Base-by-base conservation (phyloP, 2,113 vertebrate species). In the Gymnocephalus cernua region DNA sequence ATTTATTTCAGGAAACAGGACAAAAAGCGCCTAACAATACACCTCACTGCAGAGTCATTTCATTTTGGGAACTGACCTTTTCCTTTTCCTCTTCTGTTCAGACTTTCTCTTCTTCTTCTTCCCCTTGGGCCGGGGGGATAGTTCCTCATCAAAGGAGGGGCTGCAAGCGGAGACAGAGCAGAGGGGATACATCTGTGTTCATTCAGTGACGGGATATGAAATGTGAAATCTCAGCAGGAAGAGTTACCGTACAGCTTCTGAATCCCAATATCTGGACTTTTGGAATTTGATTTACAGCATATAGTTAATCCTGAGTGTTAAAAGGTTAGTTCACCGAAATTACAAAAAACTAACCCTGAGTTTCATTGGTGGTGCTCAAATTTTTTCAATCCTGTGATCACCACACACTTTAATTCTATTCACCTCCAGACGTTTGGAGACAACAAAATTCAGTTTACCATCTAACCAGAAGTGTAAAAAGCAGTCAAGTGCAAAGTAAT, bases 61-160 rank as follows among this genome's bases (percentile, higher is more conserved):
- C 48, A 58, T 41, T 79, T 73, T 41, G 21, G 56, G 3, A 53
- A 75, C 95, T 90, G 69, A 97, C 98, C 98, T 97, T 91, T 96
- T 95, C 86, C 97, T 94, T 85, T 96, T 97, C 90, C 96, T 97
- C 93, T 97, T 99, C 86, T 95, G 95, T 25, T 95, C 76, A 0
- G 96, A 95, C 53, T 98, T 99, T 93, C 98, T 97, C 93, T 98
- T 99, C 93, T 98, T 99, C 90, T 96, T 97, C 93, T 97, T 98
- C 0, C 91, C 92, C 74, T 96, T 97, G 27, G 94, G 95, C 0
- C 77, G 95, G 2, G 87, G 95, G 0, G 81, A 94, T 25, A 83
- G 74, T 3, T 96, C 93, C 57, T 92, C 95, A 27, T 95, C 85
- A 0, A 70, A 91, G 0, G 95, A 97, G 23, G 86, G 85, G 76